These are phyloP conservation scores for Elachura formosa DNA, from an alignment of 2,113 vertebrate genomes.

Conservation along the genomic window DNA sequence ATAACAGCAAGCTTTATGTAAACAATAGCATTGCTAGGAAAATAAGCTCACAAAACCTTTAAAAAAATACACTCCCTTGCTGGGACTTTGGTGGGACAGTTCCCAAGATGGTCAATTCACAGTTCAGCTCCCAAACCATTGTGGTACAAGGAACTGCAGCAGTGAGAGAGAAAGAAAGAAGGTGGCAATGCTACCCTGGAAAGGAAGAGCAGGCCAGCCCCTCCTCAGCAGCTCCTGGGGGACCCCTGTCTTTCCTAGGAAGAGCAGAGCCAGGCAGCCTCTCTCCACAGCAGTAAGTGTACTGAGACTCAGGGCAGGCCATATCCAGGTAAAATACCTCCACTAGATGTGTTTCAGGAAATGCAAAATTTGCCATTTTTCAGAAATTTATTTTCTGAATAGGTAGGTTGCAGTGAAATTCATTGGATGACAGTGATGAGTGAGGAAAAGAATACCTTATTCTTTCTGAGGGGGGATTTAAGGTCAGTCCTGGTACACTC, in stretches of 20 bases:
- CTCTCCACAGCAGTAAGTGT: background rate
- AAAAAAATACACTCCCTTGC: accelerated
- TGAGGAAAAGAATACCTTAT: background rate
- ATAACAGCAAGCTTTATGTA: background rate
- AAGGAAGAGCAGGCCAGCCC: too few relatives aligned
- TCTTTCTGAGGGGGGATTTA: background rate
- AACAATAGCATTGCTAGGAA: background rate
- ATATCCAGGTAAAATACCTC: background rate
- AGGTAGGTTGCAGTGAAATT: background rate
- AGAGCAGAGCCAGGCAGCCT: background rate
- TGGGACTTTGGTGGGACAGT: background rate
- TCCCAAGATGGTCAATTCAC: background rate
- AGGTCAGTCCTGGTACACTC: background rate
- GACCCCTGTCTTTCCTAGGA: background rate
- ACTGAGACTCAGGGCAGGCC: too few relatives aligned
- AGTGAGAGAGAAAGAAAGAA: background rate
- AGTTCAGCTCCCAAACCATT: background rate
- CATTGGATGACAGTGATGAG: background rate
- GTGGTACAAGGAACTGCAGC: background rate
- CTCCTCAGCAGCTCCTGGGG: background rate
- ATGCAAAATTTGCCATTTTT: background rate
- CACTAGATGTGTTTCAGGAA: background rate
- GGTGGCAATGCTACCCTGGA: accelerated
- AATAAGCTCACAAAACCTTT: background rate
- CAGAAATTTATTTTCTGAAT: background rate